A percentile compares a stretch with the other conserved stretches of the same genome.
Conservation (phyloP, 2,888 invertebrate species). For the Patella pellucida region DNA sequence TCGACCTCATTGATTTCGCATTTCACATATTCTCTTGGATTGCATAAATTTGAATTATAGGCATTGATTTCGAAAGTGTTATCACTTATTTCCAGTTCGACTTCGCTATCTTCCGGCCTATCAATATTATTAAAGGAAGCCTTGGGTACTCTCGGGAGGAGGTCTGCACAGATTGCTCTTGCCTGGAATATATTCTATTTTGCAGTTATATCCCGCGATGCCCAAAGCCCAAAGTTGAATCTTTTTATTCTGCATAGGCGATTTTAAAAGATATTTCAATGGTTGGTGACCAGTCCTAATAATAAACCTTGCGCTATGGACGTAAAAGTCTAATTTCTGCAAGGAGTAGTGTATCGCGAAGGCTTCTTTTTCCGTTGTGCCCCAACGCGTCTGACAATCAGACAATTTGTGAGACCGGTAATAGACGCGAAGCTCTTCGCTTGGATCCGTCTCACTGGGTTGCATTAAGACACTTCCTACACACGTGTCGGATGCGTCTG, state of each 20-base stretch:
- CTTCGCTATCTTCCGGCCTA: background rate
- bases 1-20: background rate
- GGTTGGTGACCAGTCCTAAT: conserved; percentile 19
- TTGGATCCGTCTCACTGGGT: background rate
- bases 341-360: conserved; percentile 20
- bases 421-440: background rate
- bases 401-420: conserved; percentile 8
- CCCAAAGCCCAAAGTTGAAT: conserved; percentile 17
- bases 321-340: conserved; percentile 14
- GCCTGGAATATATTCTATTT: conserved; percentile 15
- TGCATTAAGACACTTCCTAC: background rate
- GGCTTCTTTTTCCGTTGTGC: conserved; percentile 16
- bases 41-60: background rate
- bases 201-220: conserved; percentile 12
- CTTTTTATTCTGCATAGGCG: conserved; percentile 16
- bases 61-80: conserved; percentile 6
- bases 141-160: background rate
- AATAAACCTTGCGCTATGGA: conserved; percentile 10
- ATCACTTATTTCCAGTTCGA: background rate
- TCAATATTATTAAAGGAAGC: background rate
- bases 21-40: background rate
- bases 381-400: conserved; percentile 6
- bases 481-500: background rate
- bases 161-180: conserved; percentile 5
- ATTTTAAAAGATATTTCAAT: conserved; percentile 8